Base-by-base conservation (phyloP, 2,888 invertebrate species). In the Phaonia tiefii region DNA sequence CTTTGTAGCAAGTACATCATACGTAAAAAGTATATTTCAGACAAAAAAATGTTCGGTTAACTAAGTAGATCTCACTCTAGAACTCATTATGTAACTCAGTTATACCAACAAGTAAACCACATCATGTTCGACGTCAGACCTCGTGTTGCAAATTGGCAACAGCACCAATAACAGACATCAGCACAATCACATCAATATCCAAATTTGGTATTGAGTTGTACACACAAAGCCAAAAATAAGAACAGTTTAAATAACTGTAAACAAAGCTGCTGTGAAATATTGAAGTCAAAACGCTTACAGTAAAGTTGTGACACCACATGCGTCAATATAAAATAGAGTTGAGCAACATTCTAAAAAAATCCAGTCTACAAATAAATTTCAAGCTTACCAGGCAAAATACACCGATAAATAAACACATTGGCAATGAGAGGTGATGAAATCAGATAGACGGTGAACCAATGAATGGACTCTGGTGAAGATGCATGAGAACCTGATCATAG, bases 261-360 rank as follows among this genome's bases (percentile, higher is more conserved):
- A 51, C 37, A 26, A 31, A 75, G 67, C 58, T 77, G 22, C 63
- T 22, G 20, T 51, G 20, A 11, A n/a, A n/a, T 51, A 51, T 15
- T 7, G 49, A 49, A 5, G 31, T 31, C 31, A 31, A 31, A 3
- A 17, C 11, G 22, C 51, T 39, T 22, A 22, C 63, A 39, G 39
- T 39, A 63, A 63, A 63, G 63, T 63, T 63, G 63, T 22, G 63
- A 37, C 37, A 60, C 37, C 37, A 25, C 54, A 13, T 54, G 25
- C 22, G 13, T 54, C 54, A 10, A 54, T 49, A 54, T 20, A 20
- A 4, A 22, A 10, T 13, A 13, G 2, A 49, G 67, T 81, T 77
- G 75, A 75, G 78, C 78, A 81, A 81, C 78, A 81, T 81, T 81
- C 81, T 76, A 73, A 76, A 81, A 51, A 31, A 66, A 66, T 5